Evolutionary conservation across 2,888 invertebrate genomes (phyloP), one percentile per base, ranked within the genome.

Genomic region (Ametastegia equiseti): DNA sequence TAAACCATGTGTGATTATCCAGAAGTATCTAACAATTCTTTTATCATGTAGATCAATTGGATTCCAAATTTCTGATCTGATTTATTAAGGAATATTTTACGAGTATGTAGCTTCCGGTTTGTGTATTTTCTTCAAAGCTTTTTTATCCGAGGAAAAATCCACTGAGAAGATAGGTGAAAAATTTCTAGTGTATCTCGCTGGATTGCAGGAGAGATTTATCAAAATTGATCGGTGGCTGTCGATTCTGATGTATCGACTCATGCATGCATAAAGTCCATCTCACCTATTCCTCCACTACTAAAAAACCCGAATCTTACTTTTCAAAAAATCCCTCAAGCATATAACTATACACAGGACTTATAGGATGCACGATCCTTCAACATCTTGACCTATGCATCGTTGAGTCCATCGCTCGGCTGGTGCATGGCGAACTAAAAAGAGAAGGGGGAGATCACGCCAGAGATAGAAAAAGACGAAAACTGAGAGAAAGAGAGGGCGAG

Each of bases 401-500:
- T 54, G 75, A 50, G 45, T 75, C 36, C 23, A 23, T 54, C 36
- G 50, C 33, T 50, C 50, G 19, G 19, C 27, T 60, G 42, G 15
- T 78, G 63, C 42, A 78, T 79, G 54, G 80, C 45, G 73, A 71
- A 63, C 15, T 39, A 81, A 80, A 80, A 36, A 81, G 75, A 81
- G 81, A 50, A 39, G 50, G 60, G n/a, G 57, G 3, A 80, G 80
- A 79, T 82, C 15, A 73, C 78, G 54, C 83, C 83, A 82, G 86
- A 83, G 82, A 82, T 83, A 84, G 82, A 81, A 73, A 73, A 73
- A 63, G 83, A 84, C 85, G 82, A 45, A 36, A 54, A 47, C 27
- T 23, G 86, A 83, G 82, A 83, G 83, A 84, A 82, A 80, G 80
- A 78, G 79, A 57, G 83, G 84, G 85, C 83, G 86, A 81, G 83